Conservation (phyloP, 2,797 vertebrate species). For the Octomys mimax region DNA sequence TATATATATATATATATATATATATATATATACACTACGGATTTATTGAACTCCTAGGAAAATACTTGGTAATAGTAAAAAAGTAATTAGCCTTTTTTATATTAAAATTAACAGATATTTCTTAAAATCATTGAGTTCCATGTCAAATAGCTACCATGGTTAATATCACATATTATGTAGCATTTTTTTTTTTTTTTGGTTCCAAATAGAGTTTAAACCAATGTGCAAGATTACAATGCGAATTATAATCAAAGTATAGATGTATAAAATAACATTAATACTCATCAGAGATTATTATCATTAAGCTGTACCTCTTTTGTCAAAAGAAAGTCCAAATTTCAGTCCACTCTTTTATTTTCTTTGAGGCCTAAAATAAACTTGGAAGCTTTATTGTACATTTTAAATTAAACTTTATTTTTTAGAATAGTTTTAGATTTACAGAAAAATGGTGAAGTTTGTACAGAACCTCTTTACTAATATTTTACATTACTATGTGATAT, state of each 20-base stretch:
- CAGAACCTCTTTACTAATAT: background rate
- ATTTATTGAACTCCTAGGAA: constrained; percentile 59
- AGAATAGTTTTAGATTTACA: background rate
- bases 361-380: background rate
- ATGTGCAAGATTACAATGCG: background rate
- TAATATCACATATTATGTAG: constrained; percentile 49
- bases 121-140: constrained; percentile 65
- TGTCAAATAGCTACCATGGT: constrained; percentile 65
- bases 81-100: constrained; percentile 65
- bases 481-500: background rate
- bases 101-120: constrained; percentile 62
- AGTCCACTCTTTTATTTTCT: background rate
- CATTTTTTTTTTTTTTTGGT: background rate
- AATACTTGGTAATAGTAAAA: constrained; percentile 67
- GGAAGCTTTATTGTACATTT: background rate
- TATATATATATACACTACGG: constrained; percentile 57
- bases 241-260: background rate
- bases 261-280: background rate
- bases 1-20: no score
- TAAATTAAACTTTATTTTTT: background rate
- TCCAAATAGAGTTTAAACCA: constrained; percentile 7
- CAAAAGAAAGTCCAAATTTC: background rate
- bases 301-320: background rate
- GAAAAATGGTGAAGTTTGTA: background rate
- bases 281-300: background rate